Conservation (phyloP, 2,797 vertebrate species). For the Semotilus atromaculatus region DNA sequence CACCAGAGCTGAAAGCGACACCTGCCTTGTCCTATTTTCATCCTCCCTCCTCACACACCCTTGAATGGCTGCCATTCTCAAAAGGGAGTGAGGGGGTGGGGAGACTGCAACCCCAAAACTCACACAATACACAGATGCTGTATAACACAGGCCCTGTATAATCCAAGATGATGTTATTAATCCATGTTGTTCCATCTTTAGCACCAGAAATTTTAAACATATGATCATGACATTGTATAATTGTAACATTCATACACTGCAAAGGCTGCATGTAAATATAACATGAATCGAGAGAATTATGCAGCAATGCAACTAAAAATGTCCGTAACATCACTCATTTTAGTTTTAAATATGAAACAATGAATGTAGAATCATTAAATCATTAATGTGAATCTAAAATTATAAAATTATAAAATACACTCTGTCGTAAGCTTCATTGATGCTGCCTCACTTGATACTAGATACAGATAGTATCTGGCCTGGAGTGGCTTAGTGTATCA, state of each 20-base stretch:
- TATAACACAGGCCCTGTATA: background rate
- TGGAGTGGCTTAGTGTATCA: background rate
- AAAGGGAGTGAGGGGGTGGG: slow-evolving; percentile 45
- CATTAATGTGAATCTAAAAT: background rate
- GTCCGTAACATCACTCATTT: background rate
- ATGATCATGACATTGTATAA: background rate
- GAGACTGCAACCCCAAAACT: slow-evolving; percentile 19
- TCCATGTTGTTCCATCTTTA: background rate
- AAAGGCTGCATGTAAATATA: background rate
- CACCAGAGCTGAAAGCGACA: slow-evolving; percentile 76
- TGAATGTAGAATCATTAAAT: background rate
- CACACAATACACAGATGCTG: slow-evolving; percentile 16
- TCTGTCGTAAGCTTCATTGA: background rate
- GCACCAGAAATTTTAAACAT: background rate
- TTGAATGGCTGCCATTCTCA: slow-evolving; percentile 68
- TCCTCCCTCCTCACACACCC: slow-evolving; percentile 64
- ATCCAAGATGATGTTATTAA: background rate
- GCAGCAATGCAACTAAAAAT: too few relatives aligned
- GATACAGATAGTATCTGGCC: too few relatives aligned
- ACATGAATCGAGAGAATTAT: background rate
- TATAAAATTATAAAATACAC: background rate
- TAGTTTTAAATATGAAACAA: background rate
- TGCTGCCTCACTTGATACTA: background rate
- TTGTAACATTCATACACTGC: background rate
- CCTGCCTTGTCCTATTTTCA: slow-evolving; percentile 81